Evolutionary conservation across 2,888 invertebrate genomes (phyloP).

Genomic region (Pandemis cinnamomeana): DNA sequence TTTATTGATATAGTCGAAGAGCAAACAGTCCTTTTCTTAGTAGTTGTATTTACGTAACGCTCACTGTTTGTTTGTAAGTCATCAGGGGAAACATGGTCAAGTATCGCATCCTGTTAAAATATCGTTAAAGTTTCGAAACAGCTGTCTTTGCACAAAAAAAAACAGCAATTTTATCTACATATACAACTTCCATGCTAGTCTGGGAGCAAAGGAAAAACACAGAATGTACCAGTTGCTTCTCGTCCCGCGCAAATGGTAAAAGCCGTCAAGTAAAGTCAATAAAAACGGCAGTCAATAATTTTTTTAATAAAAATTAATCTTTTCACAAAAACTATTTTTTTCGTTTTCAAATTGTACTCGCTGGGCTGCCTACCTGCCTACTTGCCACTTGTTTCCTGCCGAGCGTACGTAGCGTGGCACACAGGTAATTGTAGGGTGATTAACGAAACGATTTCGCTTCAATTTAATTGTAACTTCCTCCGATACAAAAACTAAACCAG

Average conservation of each 20-base stretch:
- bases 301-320: too few relatives aligned
- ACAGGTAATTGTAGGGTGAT: constrained; percentile 25
- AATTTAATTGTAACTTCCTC: constrained; percentile 37
- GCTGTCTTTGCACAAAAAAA: too few relatives aligned
- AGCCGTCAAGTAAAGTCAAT: too few relatives aligned
- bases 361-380: background rate
- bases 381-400: background rate
- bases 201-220: too few relatives aligned
- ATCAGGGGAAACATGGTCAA: constrained; percentile 11
- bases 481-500: constrained; percentile 25
- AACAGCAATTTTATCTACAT: too few relatives aligned
- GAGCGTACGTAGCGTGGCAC: constrained; percentile 14
- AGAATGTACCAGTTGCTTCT: too few relatives aligned
- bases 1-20: constrained; percentile 19
- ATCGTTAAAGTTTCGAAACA: background rate
- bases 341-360: too few relatives aligned
- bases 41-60: constrained; percentile 13
- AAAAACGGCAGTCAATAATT: too few relatives aligned
- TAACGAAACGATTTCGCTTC: constrained; percentile 35
- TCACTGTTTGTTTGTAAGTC: constrained; percentile 8
- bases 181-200: too few relatives aligned
- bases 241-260: too few relatives aligned
- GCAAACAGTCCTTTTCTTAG: constrained; percentile 17
- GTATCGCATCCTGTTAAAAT: background rate
- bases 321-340: too few relatives aligned